Base-by-base conservation (phyloP, 2,888 invertebrate genomes). In the Arenicola marina region DNA sequence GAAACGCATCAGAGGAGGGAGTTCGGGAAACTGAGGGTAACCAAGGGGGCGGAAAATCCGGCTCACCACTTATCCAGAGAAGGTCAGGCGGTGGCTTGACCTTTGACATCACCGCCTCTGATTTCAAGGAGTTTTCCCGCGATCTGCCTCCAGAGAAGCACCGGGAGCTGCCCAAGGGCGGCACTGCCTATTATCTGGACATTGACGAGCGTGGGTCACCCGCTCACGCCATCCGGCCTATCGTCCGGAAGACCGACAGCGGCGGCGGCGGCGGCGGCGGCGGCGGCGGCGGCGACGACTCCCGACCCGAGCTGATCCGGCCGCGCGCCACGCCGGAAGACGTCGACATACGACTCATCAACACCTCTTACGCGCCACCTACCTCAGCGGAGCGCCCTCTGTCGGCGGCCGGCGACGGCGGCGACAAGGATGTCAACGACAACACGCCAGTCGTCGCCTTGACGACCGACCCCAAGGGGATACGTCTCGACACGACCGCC, bases 201-300 rank as follows among this genome's bases (percentile, higher is more conserved):
- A 59, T 59, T 24, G 59, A 59, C 28, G 51, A 59, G 7, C 59
- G 53, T 24, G 59, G 31, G 4, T 51, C 59, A 3, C 59, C 59
- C 21, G 48, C 59, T 7, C 31, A 48, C 26, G 15, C 48, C 48
- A 48, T 48, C n/a, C 15, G 48, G 48, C 48, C 48, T 21, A 11
- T 48, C n/a, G 48, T 7, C 11, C 7, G n/a, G 7, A 7, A 7
- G 18, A 18, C 11, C 18, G 11, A 15, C 11, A n/a, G 18, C 7
- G 7, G 26, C 18, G 24, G 7, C 18, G 48, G 24, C 48, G 48
- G 18, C 11, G 15, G n/a, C 15, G 15, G 7, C 48, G 38, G 18
- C 18, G 11, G 11, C 11, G 7, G 18, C 7, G 7, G 26, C 18
- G 24, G 7, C 18, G 48, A 48, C 48, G 7, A n/a, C 18, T 11